Base-by-base conservation (phyloP, 2,113 vertebrate species). In the Microcebus jonahi region DNA sequence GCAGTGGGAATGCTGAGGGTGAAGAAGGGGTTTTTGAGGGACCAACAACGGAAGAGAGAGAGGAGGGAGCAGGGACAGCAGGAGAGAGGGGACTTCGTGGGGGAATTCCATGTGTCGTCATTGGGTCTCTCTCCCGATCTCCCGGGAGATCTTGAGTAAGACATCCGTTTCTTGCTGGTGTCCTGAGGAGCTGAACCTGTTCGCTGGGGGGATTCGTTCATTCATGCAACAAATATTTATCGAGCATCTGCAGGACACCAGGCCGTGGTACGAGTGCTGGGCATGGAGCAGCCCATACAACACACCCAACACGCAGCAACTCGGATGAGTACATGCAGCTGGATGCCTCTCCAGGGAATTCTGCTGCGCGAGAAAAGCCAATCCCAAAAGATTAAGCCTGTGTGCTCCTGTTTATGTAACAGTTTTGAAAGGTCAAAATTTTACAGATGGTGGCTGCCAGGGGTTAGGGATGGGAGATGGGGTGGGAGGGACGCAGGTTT, bases 251-350 rank as follows among this genome's bases (percentile, higher is more conserved):
- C 8, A 6, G 53, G 29, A 71, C 1, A 11, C 25, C n/a, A 34
- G 76, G n/a, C 15, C n/a, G 65, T n/a, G 13, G 65, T 80, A 36
- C 57, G 61, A 71, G 25, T 71, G 65, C 80, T 17, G 15, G 77
- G 50, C 18, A n/a, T 59, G 76, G 61, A 75, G 50, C 0, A 20
- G 75, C 53, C 45, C 83, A 20, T 34, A 34, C 88, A 80, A 88
- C 5, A 13, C 1, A 27, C 57, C 61, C 45, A n/a, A 14, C 15
- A 2, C 0, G 3, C 39, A n/a, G 31, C 17, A 29, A 45, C 29
- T 7, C 10, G 14, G 17, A 53, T 31, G 29, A 80, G 34, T 3
- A 61, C 39, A 70, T 9, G 13, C 3, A 2, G 9, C 42, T 48
- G 25, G 71, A 29, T 8, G 42, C 34, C 13, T 59, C 57, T 65